These are phyloP conservation scores for Periophthalmus magnuspinnatus DNA, from an alignment of 2,797 vertebrate genomes.

Conservation along the genomic window DNA sequence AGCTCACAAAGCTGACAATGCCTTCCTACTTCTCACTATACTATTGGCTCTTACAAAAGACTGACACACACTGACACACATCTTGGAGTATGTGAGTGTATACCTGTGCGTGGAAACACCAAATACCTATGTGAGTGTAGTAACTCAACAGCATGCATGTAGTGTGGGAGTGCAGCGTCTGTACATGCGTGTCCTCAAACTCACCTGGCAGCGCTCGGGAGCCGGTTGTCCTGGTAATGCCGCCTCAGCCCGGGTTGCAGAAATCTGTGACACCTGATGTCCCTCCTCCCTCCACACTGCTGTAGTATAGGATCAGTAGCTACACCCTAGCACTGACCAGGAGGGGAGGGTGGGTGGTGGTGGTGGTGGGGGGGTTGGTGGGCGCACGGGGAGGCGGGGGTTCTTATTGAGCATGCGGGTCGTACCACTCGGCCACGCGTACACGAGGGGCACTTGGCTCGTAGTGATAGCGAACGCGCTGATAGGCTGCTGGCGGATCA, in stretches of 20 bases:
- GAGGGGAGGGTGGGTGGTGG: slow-evolving; percentile 68
- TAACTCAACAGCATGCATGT: slow-evolving; percentile 20
- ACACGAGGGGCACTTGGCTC: slow-evolving; percentile 39
- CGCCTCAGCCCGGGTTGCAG: slow-evolving; percentile 66
- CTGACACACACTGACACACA: slow-evolving; percentile 14
- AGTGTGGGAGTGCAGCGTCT: slow-evolving; percentile 31
- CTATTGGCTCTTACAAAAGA: slow-evolving; percentile 14
- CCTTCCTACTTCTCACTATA: slow-evolving; percentile 8
- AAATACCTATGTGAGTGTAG: slow-evolving; percentile 18
- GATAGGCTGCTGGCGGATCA: slow-evolving; percentile 21
- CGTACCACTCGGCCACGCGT: slow-evolving; percentile 48
- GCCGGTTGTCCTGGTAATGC: slow-evolving; percentile 68
- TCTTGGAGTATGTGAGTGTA: slow-evolving; percentile 27
- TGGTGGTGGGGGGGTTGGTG: slow-evolving; percentile 61
- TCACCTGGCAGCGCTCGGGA: slow-evolving; percentile 70
- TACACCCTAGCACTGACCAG: slow-evolving; percentile 75
- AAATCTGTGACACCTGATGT: slow-evolving; percentile 71
- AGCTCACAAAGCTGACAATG: slow-evolving; percentile 9
- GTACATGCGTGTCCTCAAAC: slow-evolving; percentile 56
- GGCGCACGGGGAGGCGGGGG: slow-evolving; percentile 73
- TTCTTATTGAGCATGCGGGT: slow-evolving; percentile 70
- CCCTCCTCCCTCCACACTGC: slow-evolving; percentile 63
- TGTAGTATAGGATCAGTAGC: slow-evolving; percentile 72
- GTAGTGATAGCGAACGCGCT: slow-evolving; percentile 23
- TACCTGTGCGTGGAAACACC: slow-evolving; percentile 44